Percentiles rank a stretch among this genome's conserved stretches.
Evolutionary conservation across 1,140 invertebrate species (phyloP).

Genomic region (Ceratina calcarata): DNA sequence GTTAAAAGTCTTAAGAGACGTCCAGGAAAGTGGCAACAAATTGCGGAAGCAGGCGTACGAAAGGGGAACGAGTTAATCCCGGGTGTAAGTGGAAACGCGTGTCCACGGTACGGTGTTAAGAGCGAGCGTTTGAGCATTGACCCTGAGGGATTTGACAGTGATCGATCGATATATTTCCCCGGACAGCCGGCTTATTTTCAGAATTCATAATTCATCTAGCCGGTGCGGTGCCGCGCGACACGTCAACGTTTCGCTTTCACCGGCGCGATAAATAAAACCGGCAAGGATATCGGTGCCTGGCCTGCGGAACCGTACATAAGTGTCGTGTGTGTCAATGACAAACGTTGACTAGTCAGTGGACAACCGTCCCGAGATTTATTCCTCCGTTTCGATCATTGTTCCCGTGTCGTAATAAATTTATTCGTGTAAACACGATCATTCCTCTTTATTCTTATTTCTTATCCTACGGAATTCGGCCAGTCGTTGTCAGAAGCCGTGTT

Average conservation of each 20-base stretch:
- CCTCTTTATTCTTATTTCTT: not conserved
- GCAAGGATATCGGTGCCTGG: slow-evolving; percentile 36
- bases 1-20: not conserved
- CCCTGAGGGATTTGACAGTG: slow-evolving; percentile 55
- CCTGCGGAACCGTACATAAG: slow-evolving; percentile 20
- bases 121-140: slow-evolving; percentile 42
- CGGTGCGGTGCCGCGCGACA: slow-evolving; percentile 5
- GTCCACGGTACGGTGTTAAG: slow-evolving; percentile 20
- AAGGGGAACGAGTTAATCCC: slow-evolving; percentile 28
- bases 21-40: not conserved
- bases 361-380: slow-evolving; percentile 35
- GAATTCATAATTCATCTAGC: slow-evolving; percentile 60
- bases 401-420: slow-evolving; percentile 33
- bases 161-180: slow-evolving; percentile 58
- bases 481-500: not conserved
- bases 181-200: slow-evolving; percentile 53
- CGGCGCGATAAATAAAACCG: slow-evolving; percentile 43
- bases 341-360: slow-evolving; percentile 31
- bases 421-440: slow-evolving; percentile 4
- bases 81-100: slow-evolving; percentile 41
- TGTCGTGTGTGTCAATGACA: slow-evolving; percentile 28
- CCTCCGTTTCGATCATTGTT: slow-evolving; percentile 38
- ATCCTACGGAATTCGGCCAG: not conserved
- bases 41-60: slow-evolving; percentile 7
- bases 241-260: slow-evolving; percentile 54